Evolutionary conservation across 92 coral and sea anemone species (phyloP).

Genomic region (Umimayanthus chanpuru): DNA sequence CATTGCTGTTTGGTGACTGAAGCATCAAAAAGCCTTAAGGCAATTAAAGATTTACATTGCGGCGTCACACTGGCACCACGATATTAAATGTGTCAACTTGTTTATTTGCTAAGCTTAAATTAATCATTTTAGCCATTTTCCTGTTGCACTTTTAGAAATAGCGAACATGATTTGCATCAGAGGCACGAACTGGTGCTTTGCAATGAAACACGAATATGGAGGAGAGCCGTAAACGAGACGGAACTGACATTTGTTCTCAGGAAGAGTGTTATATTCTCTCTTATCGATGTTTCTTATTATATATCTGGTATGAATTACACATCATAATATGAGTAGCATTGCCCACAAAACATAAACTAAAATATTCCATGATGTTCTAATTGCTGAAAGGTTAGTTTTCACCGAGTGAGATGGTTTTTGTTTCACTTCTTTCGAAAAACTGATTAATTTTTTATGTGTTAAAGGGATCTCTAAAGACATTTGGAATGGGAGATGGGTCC

Average conservation of each 20-base stretch:
- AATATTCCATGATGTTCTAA: constrained; percentile 4
- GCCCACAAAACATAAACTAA: constrained; percentile 8
- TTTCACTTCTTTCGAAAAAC: background rate
- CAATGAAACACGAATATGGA: background rate
- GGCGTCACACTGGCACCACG: constrained; percentile 40
- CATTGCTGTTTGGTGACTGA: constrained; percentile 26
- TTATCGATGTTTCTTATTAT: constrained; percentile 19
- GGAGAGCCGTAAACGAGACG: background rate
- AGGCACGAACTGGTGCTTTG: constrained; percentile 4
- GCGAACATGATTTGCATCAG: constrained; percentile 4
- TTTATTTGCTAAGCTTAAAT: constrained; percentile 32
- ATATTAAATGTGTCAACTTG: constrained; percentile 38
- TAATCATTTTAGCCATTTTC: background rate
- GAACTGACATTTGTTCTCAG: background rate
- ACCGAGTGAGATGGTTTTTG: constrained; percentile 18
- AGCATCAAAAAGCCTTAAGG: constrained; percentile 8
- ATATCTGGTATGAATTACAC: constrained; percentile 22
- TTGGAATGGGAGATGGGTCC: background rate
- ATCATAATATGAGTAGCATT: background rate
- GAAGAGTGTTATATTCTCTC: background rate
- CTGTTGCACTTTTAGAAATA: constrained; percentile 30
- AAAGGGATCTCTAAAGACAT: background rate
- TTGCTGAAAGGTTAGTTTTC: constrained; percentile 28
- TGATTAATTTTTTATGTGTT: constrained; percentile 5
- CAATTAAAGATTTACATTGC: constrained; percentile 30